phyloP scores from a whole-genome alignment of 2,113 vertebrate genomes.

The Delphinus delphis region DNA sequence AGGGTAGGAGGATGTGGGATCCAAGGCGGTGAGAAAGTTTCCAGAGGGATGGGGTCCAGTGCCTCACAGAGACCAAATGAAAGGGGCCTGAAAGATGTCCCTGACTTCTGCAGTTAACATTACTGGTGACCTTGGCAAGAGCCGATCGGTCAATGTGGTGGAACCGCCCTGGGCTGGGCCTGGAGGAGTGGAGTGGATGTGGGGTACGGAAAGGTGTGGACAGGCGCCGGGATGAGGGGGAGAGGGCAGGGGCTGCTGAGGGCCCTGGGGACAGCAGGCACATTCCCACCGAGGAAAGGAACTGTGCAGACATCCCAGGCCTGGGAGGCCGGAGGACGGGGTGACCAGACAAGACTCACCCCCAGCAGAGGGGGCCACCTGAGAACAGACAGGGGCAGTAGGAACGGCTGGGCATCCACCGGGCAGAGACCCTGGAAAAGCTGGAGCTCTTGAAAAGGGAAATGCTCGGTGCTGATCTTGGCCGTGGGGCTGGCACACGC shows the following conservation, averaged over 20 bases:
- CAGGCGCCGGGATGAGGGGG: no score
- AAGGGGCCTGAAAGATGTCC: not conserved
- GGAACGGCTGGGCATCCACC: not conserved
- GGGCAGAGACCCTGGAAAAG: not conserved
- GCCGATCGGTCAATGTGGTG: no score
- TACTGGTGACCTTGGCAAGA: not conserved
- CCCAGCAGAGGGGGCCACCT: not conserved
- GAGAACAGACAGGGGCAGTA: not conserved
- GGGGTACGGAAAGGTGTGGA: not conserved
- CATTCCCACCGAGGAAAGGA: accelerated
- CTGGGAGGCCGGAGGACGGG: accelerated
- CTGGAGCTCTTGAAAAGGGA: not conserved
- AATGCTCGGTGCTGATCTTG: not conserved
- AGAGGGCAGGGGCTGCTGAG: no score
- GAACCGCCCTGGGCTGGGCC: not conserved
- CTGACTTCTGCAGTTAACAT: not conserved
- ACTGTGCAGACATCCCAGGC: not conserved
- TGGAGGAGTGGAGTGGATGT: accelerated
- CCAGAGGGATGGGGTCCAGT: not conserved
- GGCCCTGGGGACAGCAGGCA: not conserved
- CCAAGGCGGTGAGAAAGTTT: not conserved
- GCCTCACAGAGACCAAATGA: not conserved
- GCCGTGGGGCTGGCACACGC: accelerated
- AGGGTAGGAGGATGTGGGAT: not conserved
- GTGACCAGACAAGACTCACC: accelerated